Percentiles rank a stretch among this genome's conserved stretches.
Conservation (phyloP, 2,888 invertebrate genomes). For the Microctonus brassicae region DNA sequence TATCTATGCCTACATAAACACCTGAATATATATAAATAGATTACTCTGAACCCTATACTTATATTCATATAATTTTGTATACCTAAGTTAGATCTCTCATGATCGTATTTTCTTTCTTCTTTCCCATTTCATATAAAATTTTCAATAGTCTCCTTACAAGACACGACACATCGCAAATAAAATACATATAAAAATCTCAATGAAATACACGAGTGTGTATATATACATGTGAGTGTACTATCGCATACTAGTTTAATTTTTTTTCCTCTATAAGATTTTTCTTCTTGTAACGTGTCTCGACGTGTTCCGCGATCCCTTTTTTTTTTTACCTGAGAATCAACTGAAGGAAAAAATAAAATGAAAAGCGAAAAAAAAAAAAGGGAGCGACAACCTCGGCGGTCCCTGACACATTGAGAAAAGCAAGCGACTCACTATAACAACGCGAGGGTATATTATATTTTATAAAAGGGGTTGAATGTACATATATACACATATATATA, state of each 20-base stretch:
- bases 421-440: conserved; percentile 18
- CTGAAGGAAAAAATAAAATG: background rate
- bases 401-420: background rate
- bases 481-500: background rate
- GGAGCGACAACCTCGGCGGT: background rate
- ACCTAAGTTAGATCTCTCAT: conserved; percentile 30
- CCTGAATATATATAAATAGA: no score
- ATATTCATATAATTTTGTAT: no score
- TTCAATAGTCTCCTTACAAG: conserved; percentile 29
- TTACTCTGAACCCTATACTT: no score
- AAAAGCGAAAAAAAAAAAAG: background rate
- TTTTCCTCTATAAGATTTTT: background rate
- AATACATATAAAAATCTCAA: no score
- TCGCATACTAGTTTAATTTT: background rate
- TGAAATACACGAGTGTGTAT: background rate
- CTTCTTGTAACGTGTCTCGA: background rate
- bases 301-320: background rate
- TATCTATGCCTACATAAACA: no score
- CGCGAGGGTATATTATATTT: conserved; percentile 28
- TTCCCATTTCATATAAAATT: conserved; percentile 38
- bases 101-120: conserved; percentile 36
- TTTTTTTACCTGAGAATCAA: background rate
- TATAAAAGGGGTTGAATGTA: no score
- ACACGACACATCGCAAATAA: no score
- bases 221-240: background rate